Percentiles rank a stretch among this genome's conserved stretches.
These are phyloP conservation scores for Dryobates pubescens DNA, from an alignment of 2,797 vertebrate species.

Conservation along the genomic window DNA sequence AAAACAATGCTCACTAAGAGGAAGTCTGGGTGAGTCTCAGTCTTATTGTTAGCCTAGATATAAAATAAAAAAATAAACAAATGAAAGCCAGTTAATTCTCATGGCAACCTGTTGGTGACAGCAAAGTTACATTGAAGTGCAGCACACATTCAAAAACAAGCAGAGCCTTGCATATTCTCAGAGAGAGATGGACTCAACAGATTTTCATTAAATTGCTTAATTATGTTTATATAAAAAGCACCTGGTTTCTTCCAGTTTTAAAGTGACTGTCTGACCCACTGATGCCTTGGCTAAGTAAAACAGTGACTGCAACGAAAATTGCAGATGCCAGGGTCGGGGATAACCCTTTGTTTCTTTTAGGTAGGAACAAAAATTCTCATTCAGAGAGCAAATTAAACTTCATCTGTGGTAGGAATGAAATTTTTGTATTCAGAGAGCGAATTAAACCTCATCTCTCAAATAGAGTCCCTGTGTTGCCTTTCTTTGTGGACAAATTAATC, in stretches of 20 bases:
- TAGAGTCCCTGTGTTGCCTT: background rate
- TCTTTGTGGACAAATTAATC: background rate
- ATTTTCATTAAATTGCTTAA: constrained; percentile 78
- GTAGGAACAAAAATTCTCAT: background rate
- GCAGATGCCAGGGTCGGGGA: background rate
- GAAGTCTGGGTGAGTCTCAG: background rate
- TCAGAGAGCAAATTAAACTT: background rate
- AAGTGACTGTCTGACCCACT: constrained; percentile 61
- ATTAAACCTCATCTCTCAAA: background rate
- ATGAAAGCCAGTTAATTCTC: constrained; percentile 67
- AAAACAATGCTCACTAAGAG: background rate
- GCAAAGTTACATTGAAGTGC: constrained; percentile 70
- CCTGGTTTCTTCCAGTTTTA: constrained; percentile 72
- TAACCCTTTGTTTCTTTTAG: constrained; percentile 18
- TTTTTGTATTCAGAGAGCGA: background rate
- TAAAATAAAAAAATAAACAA: background rate
- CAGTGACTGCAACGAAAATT: constrained; percentile 62
- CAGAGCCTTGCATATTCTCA: constrained; percentile 56
- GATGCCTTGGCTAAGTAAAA: constrained; percentile 50
- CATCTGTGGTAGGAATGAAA: background rate
- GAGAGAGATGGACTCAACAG: constrained; percentile 70
- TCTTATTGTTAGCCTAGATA: constrained; percentile 55
- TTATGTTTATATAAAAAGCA: constrained; percentile 76
- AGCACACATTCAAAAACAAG: constrained; percentile 1
- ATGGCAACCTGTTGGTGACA: constrained; percentile 81